A percentile compares a stretch with the other conserved stretches of the same genome.
phyloP scores from a whole-genome alignment of 2,113 vertebrate genomes.

The Neoarius graeffei region DNA sequence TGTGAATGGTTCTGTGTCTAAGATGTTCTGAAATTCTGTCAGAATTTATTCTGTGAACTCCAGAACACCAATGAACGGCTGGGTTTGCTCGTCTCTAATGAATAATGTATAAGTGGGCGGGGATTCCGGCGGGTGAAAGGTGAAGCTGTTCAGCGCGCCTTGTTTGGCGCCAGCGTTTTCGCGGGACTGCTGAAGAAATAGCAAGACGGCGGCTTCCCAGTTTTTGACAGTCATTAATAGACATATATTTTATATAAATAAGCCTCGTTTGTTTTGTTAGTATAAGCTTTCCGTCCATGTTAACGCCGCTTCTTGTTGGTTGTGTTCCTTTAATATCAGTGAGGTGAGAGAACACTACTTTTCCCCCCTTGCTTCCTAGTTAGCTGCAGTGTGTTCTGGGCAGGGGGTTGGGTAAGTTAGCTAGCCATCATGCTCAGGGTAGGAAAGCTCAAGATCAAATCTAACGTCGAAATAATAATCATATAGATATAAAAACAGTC shows the following conservation, averaged over 20 bases:
- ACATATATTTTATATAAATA: not conserved
- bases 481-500: not conserved
- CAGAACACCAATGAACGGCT: not conserved
- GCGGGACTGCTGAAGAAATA: constrained; percentile 60
- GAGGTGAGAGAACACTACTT: constrained; percentile 39
- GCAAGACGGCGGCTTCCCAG: not conserved
- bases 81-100: not conserved
- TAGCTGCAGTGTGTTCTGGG: constrained; percentile 11
- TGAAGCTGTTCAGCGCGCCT: constrained; percentile 59
- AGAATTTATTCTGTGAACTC: not conserved
- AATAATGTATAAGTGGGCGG: constrained; percentile 58
- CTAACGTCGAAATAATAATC: not conserved
- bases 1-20: no score
- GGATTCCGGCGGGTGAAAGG: constrained; percentile 66
- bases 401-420: constrained; percentile 36
- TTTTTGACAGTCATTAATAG: not conserved
- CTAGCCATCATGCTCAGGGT: constrained; percentile 15
- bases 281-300: constrained; percentile 34
- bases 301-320: not conserved
- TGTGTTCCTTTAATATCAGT: constrained; percentile 21
- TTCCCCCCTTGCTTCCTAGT: not conserved
- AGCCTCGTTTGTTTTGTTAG: not conserved
- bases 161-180: constrained; percentile 80
- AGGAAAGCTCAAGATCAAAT: not conserved
- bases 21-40: no score